These are phyloP conservation scores for Oncorhynchus masou DNA, from an alignment of 2,113 vertebrate genomes.

Conservation along the genomic window DNA sequence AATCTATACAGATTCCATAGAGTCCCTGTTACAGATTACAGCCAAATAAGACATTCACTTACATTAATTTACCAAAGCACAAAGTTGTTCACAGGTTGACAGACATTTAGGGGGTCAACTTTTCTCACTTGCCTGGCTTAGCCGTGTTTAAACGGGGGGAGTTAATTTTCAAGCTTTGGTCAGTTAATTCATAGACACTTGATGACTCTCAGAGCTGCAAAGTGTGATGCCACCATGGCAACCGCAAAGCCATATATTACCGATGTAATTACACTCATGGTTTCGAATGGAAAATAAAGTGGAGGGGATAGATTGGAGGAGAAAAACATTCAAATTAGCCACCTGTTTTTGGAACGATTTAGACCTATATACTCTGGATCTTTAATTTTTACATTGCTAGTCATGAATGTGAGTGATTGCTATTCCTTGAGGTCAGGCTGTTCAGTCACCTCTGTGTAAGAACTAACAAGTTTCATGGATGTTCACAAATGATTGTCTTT, in stretches of 20 bases:
- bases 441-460: too few species aligned
- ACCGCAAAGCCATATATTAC: conserved; percentile 30
- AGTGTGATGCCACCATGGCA: conserved; percentile 38
- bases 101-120: neutral
- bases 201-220: conserved; percentile 19
- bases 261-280: conserved; percentile 24
- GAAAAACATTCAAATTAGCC: conserved; percentile 2
- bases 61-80: too few species aligned
- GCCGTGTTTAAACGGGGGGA: neutral
- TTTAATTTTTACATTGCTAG: neutral
- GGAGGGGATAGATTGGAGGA: neutral
- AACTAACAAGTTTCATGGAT: too few species aligned
- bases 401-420: neutral
- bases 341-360: neutral
- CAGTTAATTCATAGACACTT: neutral
- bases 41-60: too few species aligned
- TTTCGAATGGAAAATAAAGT: conserved; percentile 11
- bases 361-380: neutral
- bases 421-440: neutral
- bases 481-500: too few species aligned
- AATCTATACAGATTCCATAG: too few species aligned
- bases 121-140: neutral
- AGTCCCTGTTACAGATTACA: too few species aligned
- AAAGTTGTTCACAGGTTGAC: neutral
- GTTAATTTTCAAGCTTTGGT: neutral